Base-by-base conservation (phyloP, 2,888 invertebrate species). In the Stramonita haemastoma region DNA sequence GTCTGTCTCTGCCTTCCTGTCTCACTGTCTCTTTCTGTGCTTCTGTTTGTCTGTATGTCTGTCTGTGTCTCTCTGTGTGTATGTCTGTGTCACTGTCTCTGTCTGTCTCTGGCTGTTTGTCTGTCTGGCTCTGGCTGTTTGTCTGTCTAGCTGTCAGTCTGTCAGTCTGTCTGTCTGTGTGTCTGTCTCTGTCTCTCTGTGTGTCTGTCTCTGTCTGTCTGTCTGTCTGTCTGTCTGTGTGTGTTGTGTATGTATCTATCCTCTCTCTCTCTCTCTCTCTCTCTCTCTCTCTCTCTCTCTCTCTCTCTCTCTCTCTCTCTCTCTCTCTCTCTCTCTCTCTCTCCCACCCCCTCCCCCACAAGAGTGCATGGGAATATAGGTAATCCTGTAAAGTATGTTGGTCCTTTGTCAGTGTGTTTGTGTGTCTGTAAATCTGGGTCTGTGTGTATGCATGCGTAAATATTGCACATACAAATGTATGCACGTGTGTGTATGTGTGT, bases 191-290 rank as follows among this genome's bases (percentile, higher is more conserved):
- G 32, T 77, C 32, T 77, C 77, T 77, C 77, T 13, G 32, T 77
- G 22, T 84, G 22, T 77, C 77, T 32, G 15, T 32, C 32, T 32
- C 32, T 32, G 1, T 32, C 32, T 32, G 32, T 32, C 32, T 17
- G 15, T 57, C 32, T 66, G 15, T 57, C 11, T 66, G 15, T 57
- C 29, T 29, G 34, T 57, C 60, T 66, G 32, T 57, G 4, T 19
- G 15, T n/a, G 13, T 66, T 32, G 34, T 86, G 32, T 60, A 19
- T 86, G 32, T 86, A 66, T 60, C 60, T 60, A 29, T 86, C 66
- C 32, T 86, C 32, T 86, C 66, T 86, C 32, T 60, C 60, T 86
- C 60, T 86, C 86, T 86, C 60, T 86, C 87, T 56, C 77, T 19
- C 73, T 26, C 32, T 73, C 70, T 46, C 36, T 87, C 73, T 70